These are phyloP conservation scores for Neoniphon sammara DNA, from an alignment of 2,797 vertebrate species.

Conservation along the genomic window DNA sequence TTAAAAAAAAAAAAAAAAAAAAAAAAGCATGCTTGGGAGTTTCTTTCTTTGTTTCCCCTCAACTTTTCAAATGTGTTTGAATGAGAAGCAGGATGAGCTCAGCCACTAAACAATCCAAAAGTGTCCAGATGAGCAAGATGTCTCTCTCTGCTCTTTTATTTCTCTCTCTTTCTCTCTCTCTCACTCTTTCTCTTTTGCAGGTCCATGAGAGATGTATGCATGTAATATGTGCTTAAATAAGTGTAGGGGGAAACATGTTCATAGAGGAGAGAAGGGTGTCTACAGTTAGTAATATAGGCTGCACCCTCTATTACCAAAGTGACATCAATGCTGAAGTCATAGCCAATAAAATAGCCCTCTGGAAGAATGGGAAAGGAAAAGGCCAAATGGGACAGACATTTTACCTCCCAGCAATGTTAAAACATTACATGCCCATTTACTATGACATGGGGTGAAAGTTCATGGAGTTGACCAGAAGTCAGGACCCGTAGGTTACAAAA, in stretches of 20 bases:
- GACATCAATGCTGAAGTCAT: slow-evolving; percentile 48
- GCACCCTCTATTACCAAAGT: slow-evolving; percentile 14
- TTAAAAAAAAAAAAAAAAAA: slow-evolving; percentile 20
- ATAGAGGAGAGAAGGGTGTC: neutral
- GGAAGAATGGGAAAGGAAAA: slow-evolving; percentile 11
- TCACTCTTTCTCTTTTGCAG: neutral
- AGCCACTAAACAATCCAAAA: slow-evolving; percentile 2
- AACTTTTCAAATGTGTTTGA: slow-evolving; percentile 12
- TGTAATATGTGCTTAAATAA: slow-evolving; percentile 3
- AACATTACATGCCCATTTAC: slow-evolving; percentile 37
- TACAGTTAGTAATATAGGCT: neutral
- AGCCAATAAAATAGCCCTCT: slow-evolving; percentile 40
- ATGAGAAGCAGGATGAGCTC: slow-evolving; percentile 27
- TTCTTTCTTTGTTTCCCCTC: slow-evolving; percentile 1
- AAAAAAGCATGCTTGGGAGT: neutral
- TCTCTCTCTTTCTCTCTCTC: neutral
- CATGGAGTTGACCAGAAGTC: slow-evolving; percentile 26
- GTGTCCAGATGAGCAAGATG: slow-evolving; percentile 18
- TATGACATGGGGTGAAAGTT: slow-evolving; percentile 26
- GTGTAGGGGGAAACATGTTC: neutral
- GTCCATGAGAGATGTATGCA: neutral
- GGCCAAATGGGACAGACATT: slow-evolving; percentile 24
- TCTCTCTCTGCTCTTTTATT: neutral
- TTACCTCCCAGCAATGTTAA: slow-evolving; percentile 40
- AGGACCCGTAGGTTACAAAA: neutral